Percentiles rank a stretch among this genome's conserved stretches.
Evolutionary conservation across 1,140 invertebrate genomes (phyloP).

Genomic region (Cydia fagiglandana): DNA sequence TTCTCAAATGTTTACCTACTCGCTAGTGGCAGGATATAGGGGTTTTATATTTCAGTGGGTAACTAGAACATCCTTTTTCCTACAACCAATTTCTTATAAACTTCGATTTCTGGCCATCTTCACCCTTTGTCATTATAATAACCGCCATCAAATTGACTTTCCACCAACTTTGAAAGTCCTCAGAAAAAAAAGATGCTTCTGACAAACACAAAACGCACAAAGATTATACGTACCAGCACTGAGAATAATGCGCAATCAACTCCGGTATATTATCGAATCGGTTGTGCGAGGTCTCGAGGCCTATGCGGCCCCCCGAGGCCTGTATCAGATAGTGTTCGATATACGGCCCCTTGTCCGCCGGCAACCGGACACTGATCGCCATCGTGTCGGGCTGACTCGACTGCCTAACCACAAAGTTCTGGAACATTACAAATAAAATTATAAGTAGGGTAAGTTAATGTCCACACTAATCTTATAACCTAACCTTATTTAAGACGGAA

Average conservation of each 20-base stretch:
- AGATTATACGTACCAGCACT: constrained; percentile 86
- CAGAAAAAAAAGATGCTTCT: not conserved
- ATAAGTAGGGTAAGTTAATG: not conserved
- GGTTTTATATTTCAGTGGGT: no score
- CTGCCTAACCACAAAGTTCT: constrained; percentile 96
- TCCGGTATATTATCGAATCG: constrained; percentile 94
- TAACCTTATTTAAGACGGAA: no score
- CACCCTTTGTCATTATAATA: no score
- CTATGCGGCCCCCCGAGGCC: constrained; percentile 87
- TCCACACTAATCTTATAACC: not conserved
- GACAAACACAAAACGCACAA: not conserved
- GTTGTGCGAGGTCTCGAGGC: constrained; percentile 95
- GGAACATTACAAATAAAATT: constrained; percentile 52
- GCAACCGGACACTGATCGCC: constrained; percentile 95
- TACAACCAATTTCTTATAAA: no score
- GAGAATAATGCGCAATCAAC: constrained; percentile 95
- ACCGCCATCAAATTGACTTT: no score
- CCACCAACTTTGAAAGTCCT: no score
- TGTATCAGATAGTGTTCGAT: constrained; percentile 98
- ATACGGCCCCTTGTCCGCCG: constrained; percentile 90
- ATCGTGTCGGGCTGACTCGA: constrained; percentile 95
- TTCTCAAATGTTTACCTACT: no score
- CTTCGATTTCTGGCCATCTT: no score
- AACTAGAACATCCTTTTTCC: no score
- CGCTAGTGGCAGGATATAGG: no score